Base-by-base conservation (phyloP, 1,140 invertebrate genomes). In the Trichonephila clavata region DNA sequence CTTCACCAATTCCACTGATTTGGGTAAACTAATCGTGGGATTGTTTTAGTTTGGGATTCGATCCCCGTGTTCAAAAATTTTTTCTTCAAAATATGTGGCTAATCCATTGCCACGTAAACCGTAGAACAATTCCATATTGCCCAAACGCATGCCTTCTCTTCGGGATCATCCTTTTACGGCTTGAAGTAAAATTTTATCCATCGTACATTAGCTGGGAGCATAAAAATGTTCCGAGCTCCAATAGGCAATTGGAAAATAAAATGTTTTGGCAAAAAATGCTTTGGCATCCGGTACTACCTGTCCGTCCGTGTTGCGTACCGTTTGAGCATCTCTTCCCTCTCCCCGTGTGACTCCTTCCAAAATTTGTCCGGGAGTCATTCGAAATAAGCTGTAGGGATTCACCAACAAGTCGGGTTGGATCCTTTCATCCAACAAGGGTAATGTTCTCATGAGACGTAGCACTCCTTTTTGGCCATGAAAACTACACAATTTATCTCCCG, bases 391-490 rank as follows among this genome's bases (percentile, higher is more conserved):
- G n/a, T n/a, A n/a, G n/a, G n/a, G n/a, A n/a, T n/a, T n/a, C n/a
- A n/a, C n/a, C n/a, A n/a, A n/a, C n/a, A n/a, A n/a, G n/a, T n/a
- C 80, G 80, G 81, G 80, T 57, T 6, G 16, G 0, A 83, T 14
- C 0, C 0, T 59, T n/a, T 68, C 81, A 24, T 92, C 61, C 10
- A 92, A 86, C 13, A 59, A 3, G 0, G 81, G 81, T 16, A 92
- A 8, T 4, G n/a, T 3, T 3, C 86, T 39, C 21, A 86, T 21
- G 21, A 68, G n/a, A 10, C 81, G 59, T 20, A 92, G 27, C 0
- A 92, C 80, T 1, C 90, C 90, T 27, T 92, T 92, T 86, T 92
- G 90, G 3, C 90, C 90, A 21, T 92, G 90, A 32, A 92, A 86
- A 68, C 60, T 92, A 32, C 59, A 92, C 2, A 92, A 21, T 71